Base-by-base conservation (phyloP, 2,113 vertebrate genomes). In the Phylloscopus trochilus region DNA sequence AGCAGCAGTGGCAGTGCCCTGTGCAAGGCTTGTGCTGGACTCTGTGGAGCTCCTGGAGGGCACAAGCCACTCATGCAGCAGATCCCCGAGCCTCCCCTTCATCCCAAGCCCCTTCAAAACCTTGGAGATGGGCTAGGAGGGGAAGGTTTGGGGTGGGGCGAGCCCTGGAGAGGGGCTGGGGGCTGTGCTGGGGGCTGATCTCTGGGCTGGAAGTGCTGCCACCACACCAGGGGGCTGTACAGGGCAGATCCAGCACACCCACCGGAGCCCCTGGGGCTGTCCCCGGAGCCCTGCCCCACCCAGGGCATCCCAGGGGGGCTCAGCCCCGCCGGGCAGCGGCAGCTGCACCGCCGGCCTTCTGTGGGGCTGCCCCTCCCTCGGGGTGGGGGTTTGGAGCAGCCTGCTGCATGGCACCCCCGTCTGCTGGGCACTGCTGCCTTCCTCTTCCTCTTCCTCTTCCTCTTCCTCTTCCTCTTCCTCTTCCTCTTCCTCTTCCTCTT, bases 341-440 rank as follows among this genome's bases (percentile, higher is more conserved):
- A 1, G 1, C 1, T 0, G 20, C 2, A 0, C n/a, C 20, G 4
- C 0, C 4, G 35, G 30, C 37, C 1, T 52, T 27, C n/a, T 6
- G 1, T 4, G 28, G 64, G 56, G 13, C 11, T 49, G 28, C 43
- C 41, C 30, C 30, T n/a, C 49, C 82, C 41, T 41, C 15, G 49
- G 39, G 7, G 3, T 2, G 33, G 41, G 28, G 10, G 47, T 82
- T 44, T 39, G 78, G 70, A 82, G 60, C 43, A 78, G 7, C 35
- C 49, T 59, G 39, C 14, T 55, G 39, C 15, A 1, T 0, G 9
- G 46, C 41, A 22, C 52, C 27, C 28, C 1, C 1, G 11, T 14
- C 62, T 58, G 56, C 1, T 35, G 43, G 89, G 66, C 33, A 3
- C 33, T 8, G 9, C 83, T 41, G n/a, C 60, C 41, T 8, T 63